phyloP scores from a whole-genome alignment of 2,888 invertebrate species.

The Drosophila neoperkinsi region DNA sequence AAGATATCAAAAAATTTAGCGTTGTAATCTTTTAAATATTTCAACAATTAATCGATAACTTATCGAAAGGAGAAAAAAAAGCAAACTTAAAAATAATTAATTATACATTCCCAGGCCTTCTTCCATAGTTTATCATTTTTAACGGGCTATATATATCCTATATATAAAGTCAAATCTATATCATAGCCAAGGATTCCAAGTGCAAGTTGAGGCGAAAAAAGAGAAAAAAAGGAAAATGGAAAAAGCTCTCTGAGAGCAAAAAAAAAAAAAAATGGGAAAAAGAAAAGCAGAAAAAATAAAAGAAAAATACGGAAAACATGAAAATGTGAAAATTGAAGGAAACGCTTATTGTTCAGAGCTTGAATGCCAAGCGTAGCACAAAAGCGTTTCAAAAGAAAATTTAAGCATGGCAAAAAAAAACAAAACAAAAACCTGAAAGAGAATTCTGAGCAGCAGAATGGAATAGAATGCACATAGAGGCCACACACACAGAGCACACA shows the following conservation, averaged over 20 bases:
- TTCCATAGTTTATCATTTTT: not conserved
- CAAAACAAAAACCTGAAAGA: constrained; percentile 41
- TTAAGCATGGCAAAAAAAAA: constrained; percentile 49
- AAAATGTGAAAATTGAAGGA: constrained; percentile 35
- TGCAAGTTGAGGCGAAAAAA: not conserved
- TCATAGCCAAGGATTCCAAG: not conserved
- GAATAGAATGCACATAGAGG: constrained; percentile 47
- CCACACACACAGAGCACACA: constrained; percentile 20
- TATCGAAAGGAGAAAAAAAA: no score
- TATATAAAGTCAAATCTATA: not conserved
- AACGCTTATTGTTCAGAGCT: constrained; percentile 68
- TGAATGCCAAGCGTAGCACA: constrained; percentile 64
- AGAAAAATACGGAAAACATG: constrained; percentile 25
- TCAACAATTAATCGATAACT: no score
- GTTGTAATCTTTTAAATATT: no score
- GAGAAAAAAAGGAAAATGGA: not conserved
- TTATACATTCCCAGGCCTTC: not conserved
- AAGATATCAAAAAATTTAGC: no score
- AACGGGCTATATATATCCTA: not conserved
- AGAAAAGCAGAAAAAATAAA: constrained; percentile 3
- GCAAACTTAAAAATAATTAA: not conserved
- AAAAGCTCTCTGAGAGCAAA: not conserved
- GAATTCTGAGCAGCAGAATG: constrained; percentile 45
- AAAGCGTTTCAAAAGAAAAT: constrained; percentile 67
- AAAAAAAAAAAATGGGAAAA: not conserved